These are phyloP conservation scores for Pseudococcus longispinus DNA, from an alignment of 2,888 invertebrate genomes.

Conservation along the genomic window DNA sequence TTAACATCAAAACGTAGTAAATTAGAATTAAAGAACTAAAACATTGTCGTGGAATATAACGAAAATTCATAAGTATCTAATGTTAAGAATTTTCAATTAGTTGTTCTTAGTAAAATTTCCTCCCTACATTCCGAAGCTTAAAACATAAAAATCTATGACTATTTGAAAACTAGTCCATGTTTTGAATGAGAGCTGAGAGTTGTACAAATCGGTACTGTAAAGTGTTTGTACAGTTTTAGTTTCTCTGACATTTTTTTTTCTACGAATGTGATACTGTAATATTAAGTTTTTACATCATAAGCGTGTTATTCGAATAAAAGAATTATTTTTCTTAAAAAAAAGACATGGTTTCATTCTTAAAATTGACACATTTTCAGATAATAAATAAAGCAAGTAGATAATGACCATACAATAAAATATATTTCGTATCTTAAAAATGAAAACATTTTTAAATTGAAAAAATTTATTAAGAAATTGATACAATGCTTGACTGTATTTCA, in stretches of 20 bases:
- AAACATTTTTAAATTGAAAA: no score
- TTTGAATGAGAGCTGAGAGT: constrained; percentile 28
- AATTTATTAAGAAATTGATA: no score
- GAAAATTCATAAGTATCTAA: not conserved
- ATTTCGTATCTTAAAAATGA: no score
- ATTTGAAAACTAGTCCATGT: constrained; percentile 48
- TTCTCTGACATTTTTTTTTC: not conserved
- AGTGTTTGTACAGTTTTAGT: not conserved
- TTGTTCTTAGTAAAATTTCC: not conserved
- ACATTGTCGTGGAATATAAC: not conserved
- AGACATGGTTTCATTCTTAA: not conserved
- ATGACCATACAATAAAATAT: no score
- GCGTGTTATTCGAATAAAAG: constrained; percentile 9
- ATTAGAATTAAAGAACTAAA: not conserved
- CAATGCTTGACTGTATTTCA: no score
- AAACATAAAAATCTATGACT: constrained; percentile 31
- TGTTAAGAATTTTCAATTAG: not conserved
- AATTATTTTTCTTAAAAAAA: not conserved
- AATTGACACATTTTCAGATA: no score
- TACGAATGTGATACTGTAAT: constrained; percentile 50
- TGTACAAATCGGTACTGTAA: not conserved
- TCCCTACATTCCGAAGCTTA: not conserved
- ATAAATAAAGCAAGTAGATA: no score
- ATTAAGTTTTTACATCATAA: constrained; percentile 48
- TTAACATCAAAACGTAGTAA: not conserved